Percentiles rank a stretch among this genome's conserved stretches.
Conservation (phyloP, 35 echinoderm and acorn worm species). For the Antedon bifida region DNA sequence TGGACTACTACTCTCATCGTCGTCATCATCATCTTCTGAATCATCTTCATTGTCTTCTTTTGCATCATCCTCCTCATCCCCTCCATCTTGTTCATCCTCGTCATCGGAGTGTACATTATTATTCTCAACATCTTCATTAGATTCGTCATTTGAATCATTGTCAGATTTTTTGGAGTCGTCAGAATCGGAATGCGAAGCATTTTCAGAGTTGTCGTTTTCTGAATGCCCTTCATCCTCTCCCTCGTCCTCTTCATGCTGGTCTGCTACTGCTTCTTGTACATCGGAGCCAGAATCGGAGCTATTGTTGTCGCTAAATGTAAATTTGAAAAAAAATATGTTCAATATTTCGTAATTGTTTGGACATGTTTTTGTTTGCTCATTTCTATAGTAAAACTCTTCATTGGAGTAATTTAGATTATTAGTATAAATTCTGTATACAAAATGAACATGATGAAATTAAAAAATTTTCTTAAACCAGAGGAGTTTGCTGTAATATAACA, state of each 20-base stretch:
- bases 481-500: no score
- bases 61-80: not conserved
- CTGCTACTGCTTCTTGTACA: constrained; percentile 17
- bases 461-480: no score
- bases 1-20: not conserved
- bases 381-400: no score
- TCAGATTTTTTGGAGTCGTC: not conserved
- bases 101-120: constrained; percentile 6
- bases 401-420: no score
- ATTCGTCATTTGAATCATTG: not conserved
- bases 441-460: no score
- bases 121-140: not conserved
- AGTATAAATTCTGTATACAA: no score
- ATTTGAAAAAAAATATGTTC: no score
- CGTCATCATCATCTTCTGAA: constrained; percentile 12
- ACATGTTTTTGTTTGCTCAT: no score
- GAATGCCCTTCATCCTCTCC: constrained; percentile 10
- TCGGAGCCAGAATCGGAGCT: not conserved
- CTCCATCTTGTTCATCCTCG: constrained; percentile 26
- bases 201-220: constrained; percentile 7
- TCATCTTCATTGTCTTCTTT: constrained; percentile 21
- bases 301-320: not conserved
- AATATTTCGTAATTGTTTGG: no score
- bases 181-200: not conserved
- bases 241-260: constrained; percentile 11